Conservation (phyloP, 2,888 invertebrate species). For the Pinctada fucata region DNA sequence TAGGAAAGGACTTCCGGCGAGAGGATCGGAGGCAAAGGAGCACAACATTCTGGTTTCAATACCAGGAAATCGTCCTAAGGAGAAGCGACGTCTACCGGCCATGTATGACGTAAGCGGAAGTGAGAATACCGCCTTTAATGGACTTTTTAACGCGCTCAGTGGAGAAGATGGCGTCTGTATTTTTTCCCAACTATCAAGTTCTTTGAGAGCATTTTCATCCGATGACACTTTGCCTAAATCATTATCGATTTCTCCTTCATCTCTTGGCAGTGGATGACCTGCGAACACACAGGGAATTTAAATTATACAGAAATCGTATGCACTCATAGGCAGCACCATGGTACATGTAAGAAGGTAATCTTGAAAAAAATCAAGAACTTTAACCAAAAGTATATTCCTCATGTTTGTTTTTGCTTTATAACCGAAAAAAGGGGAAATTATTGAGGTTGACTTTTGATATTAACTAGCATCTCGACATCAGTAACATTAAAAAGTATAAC, state of each 20-base stretch:
- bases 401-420: no score
- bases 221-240: background rate
- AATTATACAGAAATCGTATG: no score
- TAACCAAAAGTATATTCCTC: no score
- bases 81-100: constrained; percentile 46
- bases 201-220: constrained; percentile 18
- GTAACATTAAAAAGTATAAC: no score
- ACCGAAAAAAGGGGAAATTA: no score
- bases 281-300: background rate
- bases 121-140: constrained; percentile 10
- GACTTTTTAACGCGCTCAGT: background rate
- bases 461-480: no score
- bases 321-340: no score
- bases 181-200: constrained; percentile 17
- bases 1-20: constrained; percentile 53
- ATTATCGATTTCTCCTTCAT: constrained; percentile 18
- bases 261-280: constrained; percentile 38
- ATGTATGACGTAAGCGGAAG: constrained; percentile 48
- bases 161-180: constrained; percentile 8
- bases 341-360: no score
- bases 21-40: constrained; percentile 53
- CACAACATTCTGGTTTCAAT: constrained; percentile 45
- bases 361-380: no score
- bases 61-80: constrained; percentile 42
- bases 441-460: no score